Conservation (phyloP, 2,888 invertebrate genomes). For the Pseudanteris insignis region DNA sequence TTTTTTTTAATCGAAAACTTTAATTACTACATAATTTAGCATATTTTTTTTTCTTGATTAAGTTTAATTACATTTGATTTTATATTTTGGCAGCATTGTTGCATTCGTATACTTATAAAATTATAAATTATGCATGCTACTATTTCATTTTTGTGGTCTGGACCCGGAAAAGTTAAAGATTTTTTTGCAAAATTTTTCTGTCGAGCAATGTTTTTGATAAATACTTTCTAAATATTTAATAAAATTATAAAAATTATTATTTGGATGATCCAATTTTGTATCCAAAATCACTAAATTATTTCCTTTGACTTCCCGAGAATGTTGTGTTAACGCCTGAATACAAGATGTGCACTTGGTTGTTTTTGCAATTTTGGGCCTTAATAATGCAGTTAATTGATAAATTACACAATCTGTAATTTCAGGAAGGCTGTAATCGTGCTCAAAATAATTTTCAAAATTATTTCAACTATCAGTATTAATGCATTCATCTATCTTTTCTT, state of each 20-base stretch:
- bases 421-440: neutral
- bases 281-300: neutral
- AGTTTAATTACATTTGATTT: neutral
- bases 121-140: slow-evolving; percentile 4
- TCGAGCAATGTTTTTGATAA: slow-evolving; percentile 5
- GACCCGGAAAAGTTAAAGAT: slow-evolving; percentile 2
- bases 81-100: slow-evolving; percentile 5
- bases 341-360: neutral
- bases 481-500: neutral
- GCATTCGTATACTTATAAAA: slow-evolving; percentile 4
- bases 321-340: neutral
- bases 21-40: slow-evolving; percentile 4
- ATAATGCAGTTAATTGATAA: slow-evolving; percentile 1
- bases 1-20: too few species aligned
- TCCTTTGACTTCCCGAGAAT: neutral
- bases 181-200: too few species aligned
- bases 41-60: slow-evolving; percentile 2
- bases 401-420: neutral
- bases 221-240: slow-evolving; percentile 7
- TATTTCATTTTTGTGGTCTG: slow-evolving; percentile 3
- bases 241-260: neutral
- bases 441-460: neutral
- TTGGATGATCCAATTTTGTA: neutral
- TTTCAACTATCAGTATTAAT: neutral
- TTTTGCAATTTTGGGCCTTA: neutral